Base-by-base conservation (phyloP, 2,797 vertebrate genomes). In the Natrix natrix region DNA sequence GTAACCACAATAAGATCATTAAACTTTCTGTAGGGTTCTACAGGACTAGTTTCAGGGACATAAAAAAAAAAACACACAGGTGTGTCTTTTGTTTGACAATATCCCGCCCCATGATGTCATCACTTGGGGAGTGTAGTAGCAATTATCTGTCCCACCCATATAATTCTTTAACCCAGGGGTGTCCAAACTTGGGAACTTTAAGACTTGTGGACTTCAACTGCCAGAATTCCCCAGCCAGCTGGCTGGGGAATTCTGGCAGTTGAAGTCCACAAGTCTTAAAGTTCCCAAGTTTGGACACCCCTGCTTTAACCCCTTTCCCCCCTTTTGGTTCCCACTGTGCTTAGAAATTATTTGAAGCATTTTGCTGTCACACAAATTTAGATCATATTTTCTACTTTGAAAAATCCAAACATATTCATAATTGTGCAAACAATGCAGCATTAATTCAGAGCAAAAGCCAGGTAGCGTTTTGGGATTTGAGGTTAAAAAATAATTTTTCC, bases 21-120 rank as follows among this genome's bases (percentile, higher is more conserved):
- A 94, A 92, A 93, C 88, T 59, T 26, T 86, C 90, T 3, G 0
- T 92, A 66, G 95, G 86, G 90, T 87, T 0, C 90, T 4, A 4
- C 90, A 32, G 0, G 87, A 89, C 90, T 61, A 74, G 94, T 93
- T 96, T 78, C 93, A 22, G 69, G 91, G 93, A 90, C 92, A 94
- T 95, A 3, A 3, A 43, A 88, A 93, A 83, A 93, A 93, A 63
- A 92, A 86, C 32, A 83, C 89, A 28, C 17, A 92, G 96, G 86
- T 93, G 92, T 93, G 90, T 93, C 32, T 57, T 94, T 90, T 89
- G 86, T 94, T 92, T 89, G 52, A 43, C 43, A 89, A 69, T n/a
- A 91, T 90, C 0, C 0, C 32, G 28, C 87, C 61, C 92, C 88
- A 43, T 88, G 92, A 87, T 93, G 69, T 89, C 93, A 90, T n/a